Conservation (phyloP, 1,140 invertebrate genomes). For the Helicoverpa zea region DNA sequence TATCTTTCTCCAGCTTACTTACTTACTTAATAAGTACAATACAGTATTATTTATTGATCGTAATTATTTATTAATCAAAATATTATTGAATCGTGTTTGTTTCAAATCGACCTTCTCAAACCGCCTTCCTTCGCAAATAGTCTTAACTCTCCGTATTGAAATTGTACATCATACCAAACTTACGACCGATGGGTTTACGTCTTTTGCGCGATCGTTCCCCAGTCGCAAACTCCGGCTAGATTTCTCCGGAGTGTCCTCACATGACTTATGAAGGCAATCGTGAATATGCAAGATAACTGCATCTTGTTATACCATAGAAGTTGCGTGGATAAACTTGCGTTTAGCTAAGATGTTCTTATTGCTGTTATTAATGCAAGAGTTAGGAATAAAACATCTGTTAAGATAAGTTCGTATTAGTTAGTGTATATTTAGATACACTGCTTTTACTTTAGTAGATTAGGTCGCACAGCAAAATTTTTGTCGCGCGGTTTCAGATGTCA, state of each 20-base stretch:
- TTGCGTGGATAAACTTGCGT: constrained; percentile 7
- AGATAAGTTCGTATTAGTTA: too few relatives aligned
- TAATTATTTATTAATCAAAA: too few relatives aligned
- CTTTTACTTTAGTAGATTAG: too few relatives aligned
- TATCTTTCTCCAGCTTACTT: not conserved
- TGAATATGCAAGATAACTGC: constrained; percentile 24
- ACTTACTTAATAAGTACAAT: too few relatives aligned
- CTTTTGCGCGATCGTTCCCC: constrained; percentile 19
- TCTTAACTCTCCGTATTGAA: not conserved
- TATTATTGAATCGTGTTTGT: too few relatives aligned
- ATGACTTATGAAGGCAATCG: constrained; percentile 39
- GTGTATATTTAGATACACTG: too few relatives aligned
- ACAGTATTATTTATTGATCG: not conserved
- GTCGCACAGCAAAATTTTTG: too few relatives aligned
- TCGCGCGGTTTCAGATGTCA: too few relatives aligned
- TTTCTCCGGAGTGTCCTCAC: constrained; percentile 26
- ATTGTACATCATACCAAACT: constrained; percentile 10
- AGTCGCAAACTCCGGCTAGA: constrained; percentile 21
- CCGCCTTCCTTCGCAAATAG: too few relatives aligned
- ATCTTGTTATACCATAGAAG: constrained; percentile 9
- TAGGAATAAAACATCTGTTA: too few relatives aligned
- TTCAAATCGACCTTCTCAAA: not conserved
- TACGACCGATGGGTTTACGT: constrained; percentile 10
- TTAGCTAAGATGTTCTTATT: not conserved
- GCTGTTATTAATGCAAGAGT: not conserved